Conservation (phyloP, 2,797 vertebrate genomes). For the Tapirus indicus region DNA sequence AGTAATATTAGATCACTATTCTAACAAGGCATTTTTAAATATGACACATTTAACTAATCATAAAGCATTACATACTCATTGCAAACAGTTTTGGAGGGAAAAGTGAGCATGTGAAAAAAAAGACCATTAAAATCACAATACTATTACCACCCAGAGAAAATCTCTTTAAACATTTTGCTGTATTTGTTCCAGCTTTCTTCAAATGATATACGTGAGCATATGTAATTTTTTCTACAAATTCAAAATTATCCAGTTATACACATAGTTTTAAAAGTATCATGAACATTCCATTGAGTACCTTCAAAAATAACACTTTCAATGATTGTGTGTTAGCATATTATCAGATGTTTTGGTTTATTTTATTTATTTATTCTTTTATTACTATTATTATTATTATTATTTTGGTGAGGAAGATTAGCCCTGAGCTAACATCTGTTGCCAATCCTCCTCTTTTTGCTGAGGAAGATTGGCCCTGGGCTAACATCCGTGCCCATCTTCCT, state of each 20-base stretch:
- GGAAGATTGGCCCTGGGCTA: no score
- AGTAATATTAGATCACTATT: slow-evolving; percentile 8
- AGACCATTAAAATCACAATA: background rate
- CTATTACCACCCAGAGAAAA: background rate
- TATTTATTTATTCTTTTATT: no score
- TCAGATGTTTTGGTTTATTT: background rate
- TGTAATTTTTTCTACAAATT: slow-evolving; percentile 56
- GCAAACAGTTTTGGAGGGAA: slow-evolving; percentile 5
- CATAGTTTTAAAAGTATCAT: background rate
- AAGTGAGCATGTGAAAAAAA: background rate
- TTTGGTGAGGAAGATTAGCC: no score
- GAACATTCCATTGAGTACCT: background rate
- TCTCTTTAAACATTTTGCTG: background rate
- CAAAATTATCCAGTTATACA: background rate
- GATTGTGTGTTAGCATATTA: background rate
- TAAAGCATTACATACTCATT: background rate
- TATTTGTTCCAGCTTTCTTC: background rate
- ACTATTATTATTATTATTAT: no score
- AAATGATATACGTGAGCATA: background rate
- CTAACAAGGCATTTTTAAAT: slow-evolving; percentile 50
- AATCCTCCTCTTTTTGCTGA: no score
- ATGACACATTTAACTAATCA: slow-evolving; percentile 43
- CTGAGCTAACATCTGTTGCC: no score
- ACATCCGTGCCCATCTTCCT: no score
- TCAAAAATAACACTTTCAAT: background rate